Base-by-base conservation (phyloP, 92 coral and sea anemone genomes). In the Paragorgia papillata region DNA sequence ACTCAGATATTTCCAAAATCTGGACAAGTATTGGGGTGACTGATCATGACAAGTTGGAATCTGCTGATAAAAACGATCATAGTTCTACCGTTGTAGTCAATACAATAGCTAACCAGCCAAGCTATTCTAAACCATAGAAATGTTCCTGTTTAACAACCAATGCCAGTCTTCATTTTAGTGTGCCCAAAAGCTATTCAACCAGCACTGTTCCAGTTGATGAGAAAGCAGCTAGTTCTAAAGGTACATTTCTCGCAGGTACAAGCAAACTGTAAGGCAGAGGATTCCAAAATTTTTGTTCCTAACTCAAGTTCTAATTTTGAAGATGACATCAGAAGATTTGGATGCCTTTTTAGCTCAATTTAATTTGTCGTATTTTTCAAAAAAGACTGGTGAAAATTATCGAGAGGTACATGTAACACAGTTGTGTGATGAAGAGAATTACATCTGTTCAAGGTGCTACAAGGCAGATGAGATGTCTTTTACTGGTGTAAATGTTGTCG, bases 321-420 rank as follows among this genome's bases (percentile, higher is more conserved):
- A 35, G 21, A 32, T 7, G 70, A 58, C 86, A 0, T 83, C 88
- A 3, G 92, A 85, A 56, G 89, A 85, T 51, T 79, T 90, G 18
- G 85, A 90, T 56, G 75, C 80, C 34, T 88, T 88, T 22, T 80
- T 90, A 25, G 85, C 88, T 22, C 88, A 92, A 76, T 28, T 89
- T 71, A 82, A 61, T 29, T 29, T 85, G 24, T 44, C 75, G 7
- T 29, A 26, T 34, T 34, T 13, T 44, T 3, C 73, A n/a, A 2
- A 5, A 68, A 68, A 68, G 48, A 30, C 73, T 40, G 73, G 48
- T 4, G 53, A 34, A 63, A 20, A 33, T 33, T 25, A 20, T 37
- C 20, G 3, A 63, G 34, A 63, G 6, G 13, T 34, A n/a, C n/a
- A n/a, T n/a, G 13, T 34, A 19, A 4, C 31, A 19, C 1, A 63